Evolutionary conservation across 2,888 invertebrate genomes (phyloP).

Genomic region (Aricia artaxerxes): DNA sequence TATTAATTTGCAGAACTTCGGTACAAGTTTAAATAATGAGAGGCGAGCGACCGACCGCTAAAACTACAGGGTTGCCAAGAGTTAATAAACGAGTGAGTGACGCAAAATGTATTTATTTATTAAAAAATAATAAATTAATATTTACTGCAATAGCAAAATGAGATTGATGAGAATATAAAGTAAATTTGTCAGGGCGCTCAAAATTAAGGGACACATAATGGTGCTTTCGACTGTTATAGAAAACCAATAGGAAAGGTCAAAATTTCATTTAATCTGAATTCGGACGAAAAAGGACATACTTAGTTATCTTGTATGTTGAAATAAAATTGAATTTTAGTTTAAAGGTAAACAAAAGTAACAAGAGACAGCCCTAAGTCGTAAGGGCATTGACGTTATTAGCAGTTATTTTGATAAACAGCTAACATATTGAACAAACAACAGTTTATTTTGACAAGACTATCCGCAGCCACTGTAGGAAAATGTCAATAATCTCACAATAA

Average conservation of each 20-base stretch:
- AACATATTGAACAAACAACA: slow-evolving; percentile 22
- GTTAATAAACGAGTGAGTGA: neutral
- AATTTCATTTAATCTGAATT: too few species aligned
- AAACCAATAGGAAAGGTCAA: too few species aligned
- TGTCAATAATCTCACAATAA: neutral
- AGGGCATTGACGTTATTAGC: slow-evolving; percentile 31
- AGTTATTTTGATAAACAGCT: slow-evolving; percentile 31
- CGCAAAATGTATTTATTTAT: neutral
- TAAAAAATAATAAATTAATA: too few species aligned
- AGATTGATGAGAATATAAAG: too few species aligned
- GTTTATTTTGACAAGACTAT: neutral
- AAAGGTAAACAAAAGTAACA: neutral
- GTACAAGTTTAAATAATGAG: slow-evolving; percentile 5
- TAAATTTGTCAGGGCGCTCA: too few species aligned
- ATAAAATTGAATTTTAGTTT: neutral
- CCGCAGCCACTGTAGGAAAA: neutral
- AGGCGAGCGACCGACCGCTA: slow-evolving; percentile 20
- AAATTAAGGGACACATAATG: too few species aligned
- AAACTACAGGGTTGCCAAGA: neutral
- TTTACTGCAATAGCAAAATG: too few species aligned
- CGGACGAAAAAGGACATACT: too few species aligned
- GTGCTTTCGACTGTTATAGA: too few species aligned
- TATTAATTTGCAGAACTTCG: slow-evolving; percentile 1
- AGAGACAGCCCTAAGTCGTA: slow-evolving; percentile 15
- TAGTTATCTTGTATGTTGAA: too few species aligned